Conservation (phyloP, 2,888 invertebrate genomes). For the Melipona beecheii region DNA sequence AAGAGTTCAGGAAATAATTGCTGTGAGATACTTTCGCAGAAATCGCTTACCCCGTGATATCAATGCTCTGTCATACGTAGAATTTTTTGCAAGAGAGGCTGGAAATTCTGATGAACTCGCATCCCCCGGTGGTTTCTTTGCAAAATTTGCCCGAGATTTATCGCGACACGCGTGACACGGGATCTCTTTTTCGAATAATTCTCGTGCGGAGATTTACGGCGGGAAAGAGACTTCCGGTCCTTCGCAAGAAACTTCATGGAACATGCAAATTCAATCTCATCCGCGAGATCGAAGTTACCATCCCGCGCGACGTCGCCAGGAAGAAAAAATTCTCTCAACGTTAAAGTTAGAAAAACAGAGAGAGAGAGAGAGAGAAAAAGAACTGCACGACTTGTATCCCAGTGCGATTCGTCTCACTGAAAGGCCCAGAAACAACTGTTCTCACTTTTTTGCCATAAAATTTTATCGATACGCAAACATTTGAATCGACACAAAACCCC, state of each 20-base stretch:
- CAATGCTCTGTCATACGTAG: too few species aligned
- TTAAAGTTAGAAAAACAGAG: neutral
- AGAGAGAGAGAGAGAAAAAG: too few species aligned
- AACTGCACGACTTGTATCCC: too few species aligned
- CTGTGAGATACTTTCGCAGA: too few species aligned
- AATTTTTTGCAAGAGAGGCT: too few species aligned
- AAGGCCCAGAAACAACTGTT: too few species aligned
- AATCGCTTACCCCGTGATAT: too few species aligned
- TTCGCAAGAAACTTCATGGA: constrained; percentile 27
- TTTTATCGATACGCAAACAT: too few species aligned
- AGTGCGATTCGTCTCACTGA: too few species aligned
- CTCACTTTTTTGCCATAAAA: too few species aligned
- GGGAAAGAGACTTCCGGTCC: constrained; percentile 1
- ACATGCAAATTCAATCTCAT: constrained; percentile 54
- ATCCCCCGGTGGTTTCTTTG: constrained; percentile 16
- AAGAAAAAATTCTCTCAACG: neutral
- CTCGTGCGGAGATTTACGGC: constrained; percentile 50
- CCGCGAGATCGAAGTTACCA: constrained; percentile 25
- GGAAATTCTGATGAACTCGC: neutral
- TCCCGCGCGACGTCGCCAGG: neutral
- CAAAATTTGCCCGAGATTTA: constrained; percentile 59
- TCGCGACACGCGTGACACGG: constrained; percentile 10
- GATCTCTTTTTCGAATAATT: constrained; percentile 57
- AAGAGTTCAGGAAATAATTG: too few species aligned
- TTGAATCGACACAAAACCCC: too few species aligned